Evolutionary conservation across 2,888 invertebrate species (phyloP).

Genomic region (Caenorhabditis wallacei): DNA sequence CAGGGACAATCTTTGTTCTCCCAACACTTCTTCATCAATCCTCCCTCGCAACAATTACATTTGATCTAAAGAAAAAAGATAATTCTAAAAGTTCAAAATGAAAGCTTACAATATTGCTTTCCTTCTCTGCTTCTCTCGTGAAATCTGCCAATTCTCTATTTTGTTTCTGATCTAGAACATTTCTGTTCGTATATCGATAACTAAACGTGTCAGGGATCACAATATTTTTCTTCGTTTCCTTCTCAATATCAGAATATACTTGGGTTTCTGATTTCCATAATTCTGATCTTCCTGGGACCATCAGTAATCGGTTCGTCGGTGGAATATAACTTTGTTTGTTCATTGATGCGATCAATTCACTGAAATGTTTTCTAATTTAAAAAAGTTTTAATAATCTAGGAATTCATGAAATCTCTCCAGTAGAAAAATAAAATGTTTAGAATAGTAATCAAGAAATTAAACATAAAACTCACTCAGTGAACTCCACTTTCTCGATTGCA

Average conservation of each 20-base stretch:
- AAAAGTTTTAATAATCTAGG: too few species aligned
- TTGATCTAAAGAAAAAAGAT: conserved; percentile 10
- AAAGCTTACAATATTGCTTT: not conserved
- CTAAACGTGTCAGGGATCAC: not conserved
- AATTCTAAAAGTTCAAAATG: not conserved
- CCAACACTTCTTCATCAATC: conserved; percentile 21
- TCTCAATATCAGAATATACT: not conserved
- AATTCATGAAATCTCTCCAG: too few species aligned
- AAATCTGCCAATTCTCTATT: not conserved
- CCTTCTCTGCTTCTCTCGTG: conserved; percentile 8
- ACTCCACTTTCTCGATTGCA: not conserved
- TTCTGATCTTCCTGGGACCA: not conserved
- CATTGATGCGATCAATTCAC: not conserved
- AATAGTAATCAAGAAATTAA: too few species aligned
- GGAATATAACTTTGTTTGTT: not conserved
- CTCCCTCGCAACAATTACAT: conserved; percentile 27
- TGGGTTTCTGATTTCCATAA: not conserved
- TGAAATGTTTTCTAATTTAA: conserved; percentile 7
- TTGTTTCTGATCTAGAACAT: not conserved
- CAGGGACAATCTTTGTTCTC: conserved; percentile 29
- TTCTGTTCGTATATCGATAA: conserved; percentile 10
- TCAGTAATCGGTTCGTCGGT: not conserved
- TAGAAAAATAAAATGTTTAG: too few species aligned
- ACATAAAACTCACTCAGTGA: not conserved
- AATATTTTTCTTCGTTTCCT: not conserved